Evolutionary conservation across 2,113 vertebrate species (phyloP).

Genomic region (Microcebus lehilahytsara): DNA sequence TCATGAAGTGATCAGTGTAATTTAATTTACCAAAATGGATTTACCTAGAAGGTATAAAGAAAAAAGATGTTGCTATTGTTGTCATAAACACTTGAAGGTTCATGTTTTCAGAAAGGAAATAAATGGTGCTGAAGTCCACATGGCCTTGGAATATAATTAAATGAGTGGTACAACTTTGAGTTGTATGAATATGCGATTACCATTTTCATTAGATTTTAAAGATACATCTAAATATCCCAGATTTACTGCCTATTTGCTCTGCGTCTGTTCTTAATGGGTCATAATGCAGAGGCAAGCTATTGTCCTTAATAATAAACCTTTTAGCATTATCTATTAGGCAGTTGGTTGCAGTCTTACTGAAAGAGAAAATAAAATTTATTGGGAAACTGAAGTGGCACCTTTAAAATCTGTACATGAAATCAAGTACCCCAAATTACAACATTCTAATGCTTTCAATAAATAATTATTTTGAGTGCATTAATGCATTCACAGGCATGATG

Average conservation of each 20-base stretch:
- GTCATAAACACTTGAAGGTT: neutral
- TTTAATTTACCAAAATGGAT: neutral
- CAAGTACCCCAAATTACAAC: neutral
- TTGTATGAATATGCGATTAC: neutral
- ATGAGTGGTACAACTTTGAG: neutral
- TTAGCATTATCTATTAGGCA: neutral
- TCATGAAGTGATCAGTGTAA: neutral
- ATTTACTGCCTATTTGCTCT: neutral
- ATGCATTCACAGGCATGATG: neutral
- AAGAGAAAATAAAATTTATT: neutral
- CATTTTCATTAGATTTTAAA: neutral
- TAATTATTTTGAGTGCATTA: neutral
- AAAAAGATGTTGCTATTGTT: neutral
- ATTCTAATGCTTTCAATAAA: neutral
- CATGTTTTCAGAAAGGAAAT: neutral
- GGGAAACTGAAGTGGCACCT: neutral
- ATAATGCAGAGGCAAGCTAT: neutral
- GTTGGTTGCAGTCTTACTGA: neutral
- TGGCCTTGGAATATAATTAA: neutral
- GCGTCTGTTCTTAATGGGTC: neutral
- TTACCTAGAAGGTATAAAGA: neutral
- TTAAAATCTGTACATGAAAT: neutral
- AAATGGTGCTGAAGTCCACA: neutral
- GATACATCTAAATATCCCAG: neutral
- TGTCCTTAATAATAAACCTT: neutral